Conservation (phyloP, 2,888 invertebrate genomes). For the Nymphalis urticae region DNA sequence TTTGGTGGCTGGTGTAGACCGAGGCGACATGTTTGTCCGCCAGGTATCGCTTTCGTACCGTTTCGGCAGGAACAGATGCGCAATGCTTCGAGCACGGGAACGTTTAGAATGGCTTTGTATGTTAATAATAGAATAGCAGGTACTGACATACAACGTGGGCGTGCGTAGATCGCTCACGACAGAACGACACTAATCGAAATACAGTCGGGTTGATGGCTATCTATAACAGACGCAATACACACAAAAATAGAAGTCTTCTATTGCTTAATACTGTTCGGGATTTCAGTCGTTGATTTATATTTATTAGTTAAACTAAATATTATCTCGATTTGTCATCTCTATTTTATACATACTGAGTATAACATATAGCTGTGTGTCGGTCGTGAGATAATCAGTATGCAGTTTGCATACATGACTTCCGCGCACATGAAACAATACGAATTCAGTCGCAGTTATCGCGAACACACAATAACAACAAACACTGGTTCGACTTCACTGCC, state of each 20-base stretch:
- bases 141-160: constrained; percentile 19
- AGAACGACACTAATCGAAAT: constrained; percentile 1
- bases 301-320: neutral
- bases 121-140: constrained; percentile 46
- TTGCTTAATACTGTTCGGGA: neutral
- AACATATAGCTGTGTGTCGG: constrained; percentile 9
- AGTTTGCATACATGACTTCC: constrained; percentile 16
- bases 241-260: neutral
- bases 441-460: constrained; percentile 13
- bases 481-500: neutral
- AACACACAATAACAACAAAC: neutral
- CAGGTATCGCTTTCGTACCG: constrained; percentile 18
- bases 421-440: constrained; percentile 12
- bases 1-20: constrained; percentile 25
- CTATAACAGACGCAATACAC: neutral
- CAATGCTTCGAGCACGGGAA: constrained; percentile 44
- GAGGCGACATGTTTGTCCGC: neutral
- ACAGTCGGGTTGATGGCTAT: constrained; percentile 5
- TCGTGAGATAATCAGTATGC: constrained; percentile 20
- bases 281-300: neutral
- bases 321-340: constrained; percentile 5
- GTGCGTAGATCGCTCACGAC: constrained; percentile 24
- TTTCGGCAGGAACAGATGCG: constrained; percentile 16
- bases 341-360: neutral
- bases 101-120: constrained; percentile 46